phyloP scores from a whole-genome alignment of 2,888 invertebrate species.

The Metalampra italica region DNA sequence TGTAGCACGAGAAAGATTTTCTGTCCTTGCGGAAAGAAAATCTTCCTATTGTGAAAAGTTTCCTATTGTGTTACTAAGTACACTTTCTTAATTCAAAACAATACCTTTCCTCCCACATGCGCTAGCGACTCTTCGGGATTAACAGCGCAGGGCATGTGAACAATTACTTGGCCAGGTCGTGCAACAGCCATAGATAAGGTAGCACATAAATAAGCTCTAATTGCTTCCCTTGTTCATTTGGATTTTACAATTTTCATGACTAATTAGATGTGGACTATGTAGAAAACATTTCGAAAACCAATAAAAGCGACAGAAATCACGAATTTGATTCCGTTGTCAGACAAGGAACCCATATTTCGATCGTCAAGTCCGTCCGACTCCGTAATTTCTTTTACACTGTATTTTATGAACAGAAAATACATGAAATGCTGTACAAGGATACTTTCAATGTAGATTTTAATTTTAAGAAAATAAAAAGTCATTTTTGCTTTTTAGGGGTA shows the following conservation, averaged over 20 bases:
- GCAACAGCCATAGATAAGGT: constrained; percentile 59
- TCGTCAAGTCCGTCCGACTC: too few species aligned
- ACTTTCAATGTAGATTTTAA: too few species aligned
- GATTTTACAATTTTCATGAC: constrained; percentile 40
- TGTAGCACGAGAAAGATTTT: too few species aligned
- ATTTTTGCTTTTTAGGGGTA: too few species aligned
- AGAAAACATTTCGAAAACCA: neutral
- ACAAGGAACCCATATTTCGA: too few species aligned
- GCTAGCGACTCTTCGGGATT: constrained; percentile 1
- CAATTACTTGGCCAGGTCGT: constrained; percentile 47
- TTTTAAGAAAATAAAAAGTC: too few species aligned
- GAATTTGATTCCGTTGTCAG: neutral
- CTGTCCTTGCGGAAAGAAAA: too few species aligned
- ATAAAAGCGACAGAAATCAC: neutral
- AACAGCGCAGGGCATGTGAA: constrained; percentile 26
- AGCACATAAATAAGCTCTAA: constrained; percentile 67
- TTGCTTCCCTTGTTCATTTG: constrained; percentile 59
- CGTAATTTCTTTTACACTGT: too few species aligned
- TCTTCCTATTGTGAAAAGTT: too few species aligned
- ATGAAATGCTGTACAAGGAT: too few species aligned
- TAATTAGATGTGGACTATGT: constrained; percentile 40
- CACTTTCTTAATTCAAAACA: neutral
- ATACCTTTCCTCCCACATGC: constrained; percentile 12
- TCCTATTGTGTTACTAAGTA: neutral
- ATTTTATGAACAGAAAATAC: too few species aligned